Evolutionary conservation across 2,888 invertebrate species (phyloP), one percentile per base, ranked within the genome.

Genomic region (Brenthis hecate): DNA sequence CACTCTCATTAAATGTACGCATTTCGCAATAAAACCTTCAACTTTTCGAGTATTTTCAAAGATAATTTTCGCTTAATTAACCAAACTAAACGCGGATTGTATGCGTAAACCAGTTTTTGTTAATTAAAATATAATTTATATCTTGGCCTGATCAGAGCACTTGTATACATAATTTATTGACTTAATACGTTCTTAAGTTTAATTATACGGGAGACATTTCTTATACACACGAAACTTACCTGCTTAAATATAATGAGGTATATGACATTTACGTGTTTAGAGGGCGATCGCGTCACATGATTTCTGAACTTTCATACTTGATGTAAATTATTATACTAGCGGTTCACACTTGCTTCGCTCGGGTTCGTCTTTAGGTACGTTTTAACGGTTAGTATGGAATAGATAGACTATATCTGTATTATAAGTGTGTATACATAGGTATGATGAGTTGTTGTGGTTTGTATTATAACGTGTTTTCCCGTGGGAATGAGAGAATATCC

Each of bases 81-180:
- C 70, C 57, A 75, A 72, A 72, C 72, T 72, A 70, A 72, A 65
- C 64, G 64, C 65, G 76, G 70, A 11, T 70, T 65, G 66, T 66
- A 70, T 76, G 77, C 57, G 47, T 62, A 65, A 63, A 72, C 70
- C 70, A 43, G 63, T 72, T 72, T 70, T 70, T 65, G 70, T 72
- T 70, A 72, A 72, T 72, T 72, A 72, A 72, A 72, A 72, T 72
- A 72, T 72, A 72, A 72, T 72, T 72, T 72, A 72, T 70, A 72
- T 68, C 72, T 68, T 62, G 19, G 70, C 63, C 68, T 65, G 72
- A 70, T 70, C 72, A 61, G 65, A 68, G 70, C 60, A 72, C 72
- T 72, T 64, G 72, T 68, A 72, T 72, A 70, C 70, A 66, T 72
- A 70, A 72, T 72, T 72, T 72, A 72, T 70, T 68, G 68, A 68